Conservation (phyloP, 2,888 invertebrate genomes). For the Tigriopus californicus region DNA sequence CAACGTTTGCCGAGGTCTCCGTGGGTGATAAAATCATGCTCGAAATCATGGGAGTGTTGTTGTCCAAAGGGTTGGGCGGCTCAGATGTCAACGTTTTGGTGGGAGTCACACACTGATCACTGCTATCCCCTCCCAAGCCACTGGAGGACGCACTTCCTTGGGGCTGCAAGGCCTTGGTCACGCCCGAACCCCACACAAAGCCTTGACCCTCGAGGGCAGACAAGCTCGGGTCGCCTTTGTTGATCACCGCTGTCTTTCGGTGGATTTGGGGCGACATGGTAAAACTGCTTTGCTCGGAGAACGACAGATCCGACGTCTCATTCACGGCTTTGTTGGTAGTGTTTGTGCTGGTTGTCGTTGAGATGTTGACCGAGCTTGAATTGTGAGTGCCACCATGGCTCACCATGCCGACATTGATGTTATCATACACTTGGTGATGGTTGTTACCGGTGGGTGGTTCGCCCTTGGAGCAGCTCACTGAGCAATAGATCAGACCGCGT, state of each 20-base stretch:
- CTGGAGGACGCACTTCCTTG: not conserved
- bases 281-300: constrained; percentile 13
- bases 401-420: not conserved
- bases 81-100: not conserved
- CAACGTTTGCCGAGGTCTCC: not conserved
- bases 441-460: constrained; percentile 44
- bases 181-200: too few relatives aligned
- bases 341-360: too few relatives aligned
- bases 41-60: not conserved
- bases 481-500: constrained; percentile 82
- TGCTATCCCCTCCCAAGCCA: not conserved
- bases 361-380: not conserved
- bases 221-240: not conserved
- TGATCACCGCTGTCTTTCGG: not conserved
- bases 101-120: constrained; percentile 2
- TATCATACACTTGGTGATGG: constrained; percentile 17
- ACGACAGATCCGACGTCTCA: constrained; percentile 12
- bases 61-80: not conserved
- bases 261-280: constrained; percentile 11
- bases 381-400: constrained; percentile 5
- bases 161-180: too few relatives aligned
- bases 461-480: constrained; percentile 80
- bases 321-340: not conserved
- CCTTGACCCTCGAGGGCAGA: too few relatives aligned
- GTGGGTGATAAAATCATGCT: too few relatives aligned